Evolutionary conservation across 2,797 vertebrate species (phyloP).

Genomic region (Pseudochirops corinnae): DNA sequence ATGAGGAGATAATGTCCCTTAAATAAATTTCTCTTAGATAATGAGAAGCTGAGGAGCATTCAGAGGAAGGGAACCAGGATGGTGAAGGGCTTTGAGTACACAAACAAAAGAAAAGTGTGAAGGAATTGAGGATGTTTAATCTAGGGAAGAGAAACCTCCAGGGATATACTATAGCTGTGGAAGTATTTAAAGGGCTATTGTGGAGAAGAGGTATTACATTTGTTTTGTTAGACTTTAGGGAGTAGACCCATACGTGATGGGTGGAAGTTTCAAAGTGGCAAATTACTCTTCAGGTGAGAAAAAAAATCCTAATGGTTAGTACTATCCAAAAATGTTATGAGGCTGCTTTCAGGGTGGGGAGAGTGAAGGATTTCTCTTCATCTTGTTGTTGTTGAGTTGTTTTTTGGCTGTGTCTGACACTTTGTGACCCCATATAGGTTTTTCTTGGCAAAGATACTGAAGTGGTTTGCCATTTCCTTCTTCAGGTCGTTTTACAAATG

Average conservation of each 20-base stretch:
- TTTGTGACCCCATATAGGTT: neutral
- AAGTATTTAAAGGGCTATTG: neutral
- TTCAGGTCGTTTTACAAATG: neutral
- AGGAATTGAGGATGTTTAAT: neutral
- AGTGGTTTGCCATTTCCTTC: neutral
- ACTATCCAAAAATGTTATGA: neutral
- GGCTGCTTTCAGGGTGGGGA: neutral
- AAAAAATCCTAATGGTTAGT: neutral
- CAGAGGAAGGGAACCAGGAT: no score
- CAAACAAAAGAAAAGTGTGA: neutral
- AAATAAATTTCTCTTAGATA: no score
- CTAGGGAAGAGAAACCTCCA: neutral
- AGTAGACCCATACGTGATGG: neutral
- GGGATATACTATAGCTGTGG: neutral
- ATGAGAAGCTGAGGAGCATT: no score
- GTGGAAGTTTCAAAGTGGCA: neutral
- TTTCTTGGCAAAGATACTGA: neutral
- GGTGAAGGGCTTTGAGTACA: neutral
- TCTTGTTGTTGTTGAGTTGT: no score
- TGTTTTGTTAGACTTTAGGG: neutral
- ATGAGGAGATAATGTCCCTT: neutral
- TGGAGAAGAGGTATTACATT: neutral
- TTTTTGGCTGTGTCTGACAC: neutral
- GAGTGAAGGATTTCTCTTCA: no score
- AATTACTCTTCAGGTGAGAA: neutral